These are phyloP conservation scores for Enteromius trimaculatus DNA, from an alignment of 2,797 vertebrate species.

Conservation along the genomic window DNA sequence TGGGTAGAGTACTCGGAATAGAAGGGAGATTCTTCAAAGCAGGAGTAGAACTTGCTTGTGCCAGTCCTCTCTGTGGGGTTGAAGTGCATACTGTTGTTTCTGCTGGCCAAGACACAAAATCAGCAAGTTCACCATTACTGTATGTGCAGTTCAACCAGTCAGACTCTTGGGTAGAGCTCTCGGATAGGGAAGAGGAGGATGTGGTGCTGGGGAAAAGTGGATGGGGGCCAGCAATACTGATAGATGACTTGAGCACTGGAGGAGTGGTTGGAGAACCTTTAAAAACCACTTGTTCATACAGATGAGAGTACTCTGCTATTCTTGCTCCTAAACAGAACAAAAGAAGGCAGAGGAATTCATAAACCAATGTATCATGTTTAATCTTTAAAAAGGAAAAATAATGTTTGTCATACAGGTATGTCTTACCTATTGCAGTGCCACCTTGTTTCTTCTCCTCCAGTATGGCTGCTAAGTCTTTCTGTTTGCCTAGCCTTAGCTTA, in stretches of 20 bases:
- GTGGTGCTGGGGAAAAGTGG: conserved; percentile 53
- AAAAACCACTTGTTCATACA: conserved; percentile 95
- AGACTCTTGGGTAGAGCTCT: conserved; percentile 73
- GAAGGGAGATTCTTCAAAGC: conserved; percentile 80
- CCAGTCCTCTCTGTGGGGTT: conserved; percentile 73
- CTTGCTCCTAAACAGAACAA: conserved; percentile 82
- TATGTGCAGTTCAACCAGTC: conserved; percentile 92
- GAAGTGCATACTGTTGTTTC: conserved; percentile 64
- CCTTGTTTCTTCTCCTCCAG: conserved; percentile 98
- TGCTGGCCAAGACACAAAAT: conserved; percentile 79
- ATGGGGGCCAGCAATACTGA: conserved; percentile 52
- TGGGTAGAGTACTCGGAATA: conserved; percentile 69
- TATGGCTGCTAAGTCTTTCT: conserved; percentile 92
- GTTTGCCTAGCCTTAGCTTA: conserved; percentile 76
- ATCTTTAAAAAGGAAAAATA: neutral
- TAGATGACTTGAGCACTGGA: conserved; percentile 54
- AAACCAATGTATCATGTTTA: neutral
- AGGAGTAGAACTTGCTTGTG: conserved; percentile 82
- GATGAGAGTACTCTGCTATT: conserved; percentile 97
- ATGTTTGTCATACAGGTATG: neutral
- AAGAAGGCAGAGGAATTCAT: neutral
- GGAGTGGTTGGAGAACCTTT: conserved; percentile 76
- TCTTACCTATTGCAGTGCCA: conserved; percentile 93
- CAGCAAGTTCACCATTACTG: conserved; percentile 88
- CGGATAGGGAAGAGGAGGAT: conserved; percentile 74